Evolutionary conservation across 2,797 vertebrate species (phyloP).

Genomic region (Carapus acus): DNA sequence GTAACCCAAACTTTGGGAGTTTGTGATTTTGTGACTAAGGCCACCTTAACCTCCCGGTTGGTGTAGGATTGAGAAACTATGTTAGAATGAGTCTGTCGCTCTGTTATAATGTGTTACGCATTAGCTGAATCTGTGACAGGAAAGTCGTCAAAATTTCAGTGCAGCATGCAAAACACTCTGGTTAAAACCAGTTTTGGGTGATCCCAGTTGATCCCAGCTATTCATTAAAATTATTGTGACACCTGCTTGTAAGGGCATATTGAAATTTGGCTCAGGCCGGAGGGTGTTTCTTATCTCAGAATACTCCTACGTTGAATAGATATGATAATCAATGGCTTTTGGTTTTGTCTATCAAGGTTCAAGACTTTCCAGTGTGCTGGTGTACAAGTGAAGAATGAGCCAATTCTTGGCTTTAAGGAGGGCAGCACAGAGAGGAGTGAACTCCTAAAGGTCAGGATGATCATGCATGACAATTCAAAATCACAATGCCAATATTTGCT

Average conservation of each 20-base stretch:
- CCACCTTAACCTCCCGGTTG: too few relatives aligned
- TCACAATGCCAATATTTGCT: too few relatives aligned
- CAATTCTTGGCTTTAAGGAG: slow-evolving; percentile 76
- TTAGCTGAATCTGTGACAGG: not conserved
- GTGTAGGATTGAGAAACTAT: too few relatives aligned
- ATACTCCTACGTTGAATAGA: too few relatives aligned
- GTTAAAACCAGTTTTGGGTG: slow-evolving; percentile 4
- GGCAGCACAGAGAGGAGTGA: slow-evolving; percentile 79
- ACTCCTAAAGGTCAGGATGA: slow-evolving; percentile 75
- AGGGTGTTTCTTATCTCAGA: not conserved
- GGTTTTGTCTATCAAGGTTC: slow-evolving; percentile 63
- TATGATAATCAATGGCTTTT: not conserved
- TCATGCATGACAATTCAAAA: not conserved
- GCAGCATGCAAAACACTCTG: not conserved
- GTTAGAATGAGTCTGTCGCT: too few relatives aligned
- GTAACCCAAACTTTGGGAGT: too few relatives aligned
- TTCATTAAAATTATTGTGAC: slow-evolving; percentile 24
- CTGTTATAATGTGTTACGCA: not conserved
- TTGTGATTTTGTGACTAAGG: too few relatives aligned
- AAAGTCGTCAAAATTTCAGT: not conserved
- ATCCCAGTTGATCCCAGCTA: slow-evolving; percentile 10
- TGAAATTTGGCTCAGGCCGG: slow-evolving; percentile 1
- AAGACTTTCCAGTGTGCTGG: slow-evolving; percentile 63
- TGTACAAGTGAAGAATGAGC: slow-evolving; percentile 84
- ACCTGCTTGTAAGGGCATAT: not conserved